Conservation (phyloP, 1,140 invertebrate species). For the Atta colombica region DNA sequence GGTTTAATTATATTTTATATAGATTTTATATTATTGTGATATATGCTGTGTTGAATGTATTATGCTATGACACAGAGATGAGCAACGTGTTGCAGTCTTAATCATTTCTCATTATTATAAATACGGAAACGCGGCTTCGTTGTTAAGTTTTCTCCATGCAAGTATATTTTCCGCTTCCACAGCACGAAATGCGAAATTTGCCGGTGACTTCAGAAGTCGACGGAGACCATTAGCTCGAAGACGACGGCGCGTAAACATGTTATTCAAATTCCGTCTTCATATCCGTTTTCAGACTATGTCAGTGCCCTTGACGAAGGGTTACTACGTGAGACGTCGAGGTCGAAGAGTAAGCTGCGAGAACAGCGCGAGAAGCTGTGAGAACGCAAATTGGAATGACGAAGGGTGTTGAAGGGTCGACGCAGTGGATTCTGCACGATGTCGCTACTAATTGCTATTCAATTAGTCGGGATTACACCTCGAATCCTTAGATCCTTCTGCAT, state of each 20-base stretch:
- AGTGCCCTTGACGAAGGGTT: constrained; percentile 43
- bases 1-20: background rate
- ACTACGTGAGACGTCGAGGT: constrained; percentile 25
- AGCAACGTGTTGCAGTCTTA: constrained; percentile 9
- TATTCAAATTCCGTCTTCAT: constrained; percentile 78
- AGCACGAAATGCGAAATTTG: constrained; percentile 44
- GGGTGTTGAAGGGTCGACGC: constrained; percentile 53
- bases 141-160: constrained; percentile 28
- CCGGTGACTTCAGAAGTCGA: constrained; percentile 44
- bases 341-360: constrained; percentile 54
- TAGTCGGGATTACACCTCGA: constrained; percentile 65
- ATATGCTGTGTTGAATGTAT: background rate
- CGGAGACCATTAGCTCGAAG: constrained; percentile 71
- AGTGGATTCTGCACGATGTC: constrained; percentile 58
- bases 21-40: background rate
- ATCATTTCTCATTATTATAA: constrained; percentile 31
- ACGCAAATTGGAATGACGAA: constrained; percentile 62
- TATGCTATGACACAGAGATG: background rate
- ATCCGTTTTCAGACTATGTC: constrained; percentile 72
- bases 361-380: constrained; percentile 55
- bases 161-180: constrained; percentile 46
- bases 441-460: constrained; percentile 69
- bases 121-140: background rate
- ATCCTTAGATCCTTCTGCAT: constrained; percentile 55
- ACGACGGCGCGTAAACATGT: constrained; percentile 74